Percentiles rank a stretch among this genome's conserved stretches.
Evolutionary conservation across 2,797 vertebrate species (phyloP).

Genomic region (Artibeus lituratus): DNA sequence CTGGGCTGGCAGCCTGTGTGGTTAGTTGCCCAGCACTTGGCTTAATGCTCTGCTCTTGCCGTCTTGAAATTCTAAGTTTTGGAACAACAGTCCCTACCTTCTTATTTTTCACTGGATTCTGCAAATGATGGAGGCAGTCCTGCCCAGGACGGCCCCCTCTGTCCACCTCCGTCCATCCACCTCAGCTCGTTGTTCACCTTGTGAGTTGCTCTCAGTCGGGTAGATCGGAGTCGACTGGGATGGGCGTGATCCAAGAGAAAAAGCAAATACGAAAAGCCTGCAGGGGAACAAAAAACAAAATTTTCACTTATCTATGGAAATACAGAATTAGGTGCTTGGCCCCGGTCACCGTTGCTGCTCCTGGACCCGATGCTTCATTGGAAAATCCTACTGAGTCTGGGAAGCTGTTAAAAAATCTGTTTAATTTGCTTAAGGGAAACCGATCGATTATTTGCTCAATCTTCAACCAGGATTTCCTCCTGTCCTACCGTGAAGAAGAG

Average conservation of each 20-base stretch:
- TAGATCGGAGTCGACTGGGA: not conserved
- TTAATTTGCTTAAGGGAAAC: not conserved
- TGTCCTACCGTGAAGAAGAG: not conserved
- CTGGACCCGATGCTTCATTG: not conserved
- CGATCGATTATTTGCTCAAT: not conserved
- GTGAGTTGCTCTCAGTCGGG: not conserved
- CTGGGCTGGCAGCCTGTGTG: rapidly evolving
- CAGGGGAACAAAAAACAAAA: not conserved
- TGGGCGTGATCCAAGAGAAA: not conserved
- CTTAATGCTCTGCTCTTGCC: not conserved
- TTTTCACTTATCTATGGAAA: not conserved
- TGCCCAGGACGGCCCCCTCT: not conserved
- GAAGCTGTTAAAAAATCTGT: not conserved
- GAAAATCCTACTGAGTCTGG: not conserved
- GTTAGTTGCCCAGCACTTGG: not conserved
- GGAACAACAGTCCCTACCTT: not conserved
- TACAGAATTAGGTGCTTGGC: not conserved
- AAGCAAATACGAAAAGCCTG: not conserved
- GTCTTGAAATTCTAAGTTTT: not conserved
- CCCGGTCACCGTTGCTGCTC: not conserved
- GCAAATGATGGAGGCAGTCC: too few species aligned
- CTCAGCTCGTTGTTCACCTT: not conserved
- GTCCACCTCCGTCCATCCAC: not conserved
- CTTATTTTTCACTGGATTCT: not conserved
- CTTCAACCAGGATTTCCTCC: not conserved